phyloP scores from a whole-genome alignment of 2,888 invertebrate genomes.

The Heliconius hortense region DNA sequence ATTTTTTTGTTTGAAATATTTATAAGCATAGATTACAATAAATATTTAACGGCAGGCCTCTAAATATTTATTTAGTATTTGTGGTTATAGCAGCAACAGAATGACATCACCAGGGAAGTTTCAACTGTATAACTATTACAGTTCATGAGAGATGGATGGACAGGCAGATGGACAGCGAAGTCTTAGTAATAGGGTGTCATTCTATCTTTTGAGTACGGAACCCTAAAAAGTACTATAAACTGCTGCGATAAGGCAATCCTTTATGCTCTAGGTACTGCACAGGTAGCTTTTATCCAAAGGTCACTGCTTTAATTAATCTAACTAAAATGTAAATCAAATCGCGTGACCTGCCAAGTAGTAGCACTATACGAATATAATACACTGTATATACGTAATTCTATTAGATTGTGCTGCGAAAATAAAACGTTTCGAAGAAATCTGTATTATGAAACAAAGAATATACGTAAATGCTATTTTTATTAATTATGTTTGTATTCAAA shows the following conservation, averaged over 20 bases:
- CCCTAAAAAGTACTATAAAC: neutral
- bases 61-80: no score
- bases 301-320: slow-evolving; percentile 41
- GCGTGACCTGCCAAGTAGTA: slow-evolving; percentile 29
- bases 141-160: no score
- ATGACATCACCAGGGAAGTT: no score
- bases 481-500: neutral
- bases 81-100: no score
- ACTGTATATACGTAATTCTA: neutral
- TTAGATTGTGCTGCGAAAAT: neutral
- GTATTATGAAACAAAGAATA: slow-evolving; percentile 1
- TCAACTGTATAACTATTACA: no score
- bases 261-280: slow-evolving; percentile 1
- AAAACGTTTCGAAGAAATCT: neutral
- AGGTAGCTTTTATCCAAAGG: slow-evolving; percentile 28
- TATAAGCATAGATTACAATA: no score
- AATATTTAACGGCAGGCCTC: no score
- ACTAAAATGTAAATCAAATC: slow-evolving; percentile 37
- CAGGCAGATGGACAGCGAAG: no score
- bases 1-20: no score
- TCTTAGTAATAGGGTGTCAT: fast-evolving
- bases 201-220: neutral
- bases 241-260: neutral
- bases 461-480: neutral
- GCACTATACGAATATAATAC: neutral